phyloP scores from a whole-genome alignment of 1,140 invertebrate species.

The Adelges cooleyi region DNA sequence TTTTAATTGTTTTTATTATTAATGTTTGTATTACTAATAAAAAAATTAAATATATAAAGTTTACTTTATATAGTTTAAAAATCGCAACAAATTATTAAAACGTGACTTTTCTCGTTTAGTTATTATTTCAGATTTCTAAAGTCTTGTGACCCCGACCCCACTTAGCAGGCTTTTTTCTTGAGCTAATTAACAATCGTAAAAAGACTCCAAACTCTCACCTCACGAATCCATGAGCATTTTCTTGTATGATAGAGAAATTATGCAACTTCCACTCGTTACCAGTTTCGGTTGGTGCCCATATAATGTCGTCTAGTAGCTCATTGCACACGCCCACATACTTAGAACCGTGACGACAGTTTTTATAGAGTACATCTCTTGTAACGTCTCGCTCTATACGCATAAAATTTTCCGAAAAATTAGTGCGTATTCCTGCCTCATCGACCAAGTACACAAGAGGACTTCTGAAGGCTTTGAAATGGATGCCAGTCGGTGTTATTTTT shows the following conservation, averaged over 20 bases:
- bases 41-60: no score
- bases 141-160: no score
- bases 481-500: background rate
- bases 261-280: background rate
- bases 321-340: slow-evolving; percentile 7
- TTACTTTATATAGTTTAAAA: no score
- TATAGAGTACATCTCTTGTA: slow-evolving; percentile 3
- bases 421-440: slow-evolving; percentile 7
- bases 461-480: background rate
- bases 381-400: background rate
- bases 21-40: no score
- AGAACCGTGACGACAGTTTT: background rate
- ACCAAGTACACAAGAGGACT: slow-evolving; percentile 4
- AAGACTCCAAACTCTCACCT: no score
- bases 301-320: background rate
- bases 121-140: no score
- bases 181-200: no score
- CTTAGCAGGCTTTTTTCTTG: no score
- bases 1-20: no score
- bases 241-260: background rate
- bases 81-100: no score
- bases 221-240: background rate
- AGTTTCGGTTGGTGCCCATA: background rate
- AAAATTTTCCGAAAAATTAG: slow-evolving; percentile 5
- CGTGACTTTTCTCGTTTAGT: no score